Conservation (phyloP, 2,113 vertebrate genomes). For the Coreoperca whiteheadi region DNA sequence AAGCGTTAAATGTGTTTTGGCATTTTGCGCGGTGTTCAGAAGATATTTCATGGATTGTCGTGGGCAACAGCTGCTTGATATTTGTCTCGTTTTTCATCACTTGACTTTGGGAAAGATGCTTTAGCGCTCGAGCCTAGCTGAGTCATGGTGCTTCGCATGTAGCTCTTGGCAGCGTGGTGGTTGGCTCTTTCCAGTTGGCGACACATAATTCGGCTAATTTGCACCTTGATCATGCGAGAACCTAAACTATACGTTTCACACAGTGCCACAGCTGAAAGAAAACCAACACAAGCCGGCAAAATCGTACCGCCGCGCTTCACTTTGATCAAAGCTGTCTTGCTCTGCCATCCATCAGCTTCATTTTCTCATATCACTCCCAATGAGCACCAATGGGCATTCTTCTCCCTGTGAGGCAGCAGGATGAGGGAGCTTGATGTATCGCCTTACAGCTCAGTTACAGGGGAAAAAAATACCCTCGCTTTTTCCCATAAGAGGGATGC, state of each 20-base stretch:
- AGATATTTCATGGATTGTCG: constrained; percentile 23
- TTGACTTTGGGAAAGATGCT: constrained; percentile 25
- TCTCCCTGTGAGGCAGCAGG: constrained; percentile 32
- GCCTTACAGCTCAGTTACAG: constrained; percentile 42
- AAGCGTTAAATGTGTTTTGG: constrained; percentile 42
- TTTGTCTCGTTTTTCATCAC: constrained; percentile 51
- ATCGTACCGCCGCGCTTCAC: not conserved
- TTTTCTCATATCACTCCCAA: constrained; percentile 40
- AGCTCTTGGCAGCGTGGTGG: constrained; percentile 26
- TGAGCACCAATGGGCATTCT: constrained; percentile 32
- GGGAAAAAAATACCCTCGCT: not conserved
- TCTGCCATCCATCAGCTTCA: constrained; percentile 39
- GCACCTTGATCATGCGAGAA: constrained; percentile 48
- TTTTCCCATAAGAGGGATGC: constrained; percentile 53
- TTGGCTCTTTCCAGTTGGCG: constrained; percentile 45
- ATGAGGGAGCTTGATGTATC: constrained; percentile 38
- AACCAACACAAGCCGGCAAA: not conserved
- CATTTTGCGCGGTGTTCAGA: constrained; percentile 36
- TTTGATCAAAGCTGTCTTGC: constrained; percentile 43
- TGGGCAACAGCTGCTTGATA: constrained; percentile 67
- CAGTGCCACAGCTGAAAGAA: constrained; percentile 38
- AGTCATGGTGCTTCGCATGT: constrained; percentile 44
- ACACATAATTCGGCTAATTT: constrained; percentile 46
- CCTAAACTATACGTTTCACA: constrained; percentile 27
- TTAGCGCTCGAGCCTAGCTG: constrained; percentile 38